phyloP scores from a whole-genome alignment of 2,888 invertebrate species.

The Aspidiotus destructor region DNA sequence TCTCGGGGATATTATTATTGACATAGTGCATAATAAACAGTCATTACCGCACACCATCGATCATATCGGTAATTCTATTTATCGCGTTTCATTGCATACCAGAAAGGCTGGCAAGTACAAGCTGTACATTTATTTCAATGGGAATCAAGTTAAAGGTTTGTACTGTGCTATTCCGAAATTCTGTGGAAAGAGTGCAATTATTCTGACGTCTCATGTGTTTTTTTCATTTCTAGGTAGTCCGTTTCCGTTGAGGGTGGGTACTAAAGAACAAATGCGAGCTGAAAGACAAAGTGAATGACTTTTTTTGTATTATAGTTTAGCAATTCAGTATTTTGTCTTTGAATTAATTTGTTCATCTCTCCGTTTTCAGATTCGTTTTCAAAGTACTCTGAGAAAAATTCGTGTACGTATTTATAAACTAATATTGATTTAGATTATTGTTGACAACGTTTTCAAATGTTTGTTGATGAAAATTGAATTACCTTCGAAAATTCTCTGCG shows the following conservation, averaged over 20 bases:
- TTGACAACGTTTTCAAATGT: background rate
- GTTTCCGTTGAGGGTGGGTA: conserved; percentile 75
- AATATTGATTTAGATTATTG: background rate
- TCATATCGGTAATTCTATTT: conserved; percentile 58
- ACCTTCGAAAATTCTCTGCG: background rate
- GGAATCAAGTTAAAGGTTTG: conserved; percentile 57
- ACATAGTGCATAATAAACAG: conserved; percentile 79
- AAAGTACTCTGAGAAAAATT: conserved; percentile 18
- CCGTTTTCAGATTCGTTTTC: conserved; percentile 24
- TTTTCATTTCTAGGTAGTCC: conserved; percentile 53
- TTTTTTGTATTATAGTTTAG: background rate
- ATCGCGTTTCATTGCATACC: conserved; percentile 49
- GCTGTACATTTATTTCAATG: conserved; percentile 89
- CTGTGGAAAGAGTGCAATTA: no score
- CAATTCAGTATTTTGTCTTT: background rate
- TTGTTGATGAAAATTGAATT: background rate
- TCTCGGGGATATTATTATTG: conserved; percentile 75
- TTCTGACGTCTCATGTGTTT: background rate
- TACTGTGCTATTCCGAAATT: background rate
- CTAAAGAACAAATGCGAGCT: conserved; percentile 41
- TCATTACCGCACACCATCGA: conserved; percentile 75
- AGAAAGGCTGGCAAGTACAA: conserved; percentile 51
- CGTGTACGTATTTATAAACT: background rate
- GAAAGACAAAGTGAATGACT: conserved; percentile 38
- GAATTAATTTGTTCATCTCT: background rate